Evolutionary conservation across 2,888 invertebrate genomes (phyloP).

Genomic region (Andrena camellia): DNA sequence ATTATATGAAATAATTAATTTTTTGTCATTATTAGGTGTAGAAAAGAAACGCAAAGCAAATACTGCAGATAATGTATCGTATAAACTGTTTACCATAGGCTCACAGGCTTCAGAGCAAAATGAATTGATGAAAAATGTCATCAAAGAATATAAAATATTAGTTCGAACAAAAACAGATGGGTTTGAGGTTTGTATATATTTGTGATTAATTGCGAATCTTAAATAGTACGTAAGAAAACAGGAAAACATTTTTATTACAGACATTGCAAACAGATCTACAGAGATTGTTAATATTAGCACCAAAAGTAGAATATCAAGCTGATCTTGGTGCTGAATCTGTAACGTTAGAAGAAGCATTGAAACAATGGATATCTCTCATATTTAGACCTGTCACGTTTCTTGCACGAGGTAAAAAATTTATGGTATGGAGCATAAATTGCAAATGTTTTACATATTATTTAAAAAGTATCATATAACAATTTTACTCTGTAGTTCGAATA

Average conservation of each 20-base stretch:
- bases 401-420: constrained; percentile 68
- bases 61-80: constrained; percentile 62
- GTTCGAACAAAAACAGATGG: constrained; percentile 76
- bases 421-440: background rate
- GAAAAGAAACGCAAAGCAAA: background rate
- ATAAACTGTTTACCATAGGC: constrained; percentile 73
- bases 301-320: constrained; percentile 77
- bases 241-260: constrained; percentile 63
- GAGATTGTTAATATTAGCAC: constrained; percentile 66
- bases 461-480: background rate
- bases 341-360: constrained; percentile 74
- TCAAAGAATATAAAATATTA: constrained; percentile 73
- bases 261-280: constrained; percentile 41
- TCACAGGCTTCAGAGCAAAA: constrained; percentile 62
- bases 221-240: too few species aligned
- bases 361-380: constrained; percentile 75
- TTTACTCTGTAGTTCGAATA: constrained; percentile 70
- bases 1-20: constrained; percentile 1
- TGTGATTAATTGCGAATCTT: too few species aligned
- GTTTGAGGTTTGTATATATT: constrained; percentile 65
- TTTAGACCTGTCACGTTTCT: constrained; percentile 74
- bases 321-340: constrained; percentile 76
- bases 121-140: constrained; percentile 71
- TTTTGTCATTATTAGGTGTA: constrained; percentile 19
- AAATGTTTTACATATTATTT: background rate